Evolutionary conservation across 2,797 vertebrate genomes (phyloP).

Genomic region (Platyrinchus mystaceus): DNA sequence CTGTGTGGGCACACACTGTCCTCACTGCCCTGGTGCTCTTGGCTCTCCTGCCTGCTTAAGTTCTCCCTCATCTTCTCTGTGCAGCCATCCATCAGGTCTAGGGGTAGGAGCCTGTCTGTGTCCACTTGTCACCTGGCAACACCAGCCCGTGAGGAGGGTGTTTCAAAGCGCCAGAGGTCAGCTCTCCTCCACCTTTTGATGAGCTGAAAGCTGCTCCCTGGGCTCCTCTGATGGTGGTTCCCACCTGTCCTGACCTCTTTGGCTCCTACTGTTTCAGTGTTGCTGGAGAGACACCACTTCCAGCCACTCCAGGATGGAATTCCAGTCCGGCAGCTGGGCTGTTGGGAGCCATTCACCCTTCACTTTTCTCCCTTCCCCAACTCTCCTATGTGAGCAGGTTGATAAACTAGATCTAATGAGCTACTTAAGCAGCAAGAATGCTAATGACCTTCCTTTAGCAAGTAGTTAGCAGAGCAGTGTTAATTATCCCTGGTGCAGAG

Average conservation of each 20-base stretch:
- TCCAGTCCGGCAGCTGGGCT: background rate
- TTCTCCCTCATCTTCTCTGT: background rate
- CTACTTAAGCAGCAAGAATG: conserved; percentile 19
- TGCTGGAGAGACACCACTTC: background rate
- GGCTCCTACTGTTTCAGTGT: background rate
- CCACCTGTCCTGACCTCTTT: background rate
- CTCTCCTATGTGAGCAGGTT: background rate
- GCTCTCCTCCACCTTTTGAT: background rate
- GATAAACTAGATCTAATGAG: conserved; percentile 32
- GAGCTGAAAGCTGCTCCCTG: background rate
- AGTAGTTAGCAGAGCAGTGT: conserved; percentile 3
- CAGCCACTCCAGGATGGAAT: rapidly evolving
- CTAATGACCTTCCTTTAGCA: conserved; percentile 37
- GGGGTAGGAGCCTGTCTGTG: background rate
- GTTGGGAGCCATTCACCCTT: background rate
- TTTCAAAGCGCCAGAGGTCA: background rate
- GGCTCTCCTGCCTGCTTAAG: background rate
- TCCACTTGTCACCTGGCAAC: background rate
- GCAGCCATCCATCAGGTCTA: background rate
- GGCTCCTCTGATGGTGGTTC: background rate
- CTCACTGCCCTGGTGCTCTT: background rate
- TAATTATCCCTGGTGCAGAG: conserved; percentile 13
- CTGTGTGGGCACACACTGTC: background rate
- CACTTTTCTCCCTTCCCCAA: background rate
- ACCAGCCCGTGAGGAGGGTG: rapidly evolving